Base-by-base conservation (phyloP, 1,140 invertebrate species). In the Hyposmocoma kahamanoa region DNA sequence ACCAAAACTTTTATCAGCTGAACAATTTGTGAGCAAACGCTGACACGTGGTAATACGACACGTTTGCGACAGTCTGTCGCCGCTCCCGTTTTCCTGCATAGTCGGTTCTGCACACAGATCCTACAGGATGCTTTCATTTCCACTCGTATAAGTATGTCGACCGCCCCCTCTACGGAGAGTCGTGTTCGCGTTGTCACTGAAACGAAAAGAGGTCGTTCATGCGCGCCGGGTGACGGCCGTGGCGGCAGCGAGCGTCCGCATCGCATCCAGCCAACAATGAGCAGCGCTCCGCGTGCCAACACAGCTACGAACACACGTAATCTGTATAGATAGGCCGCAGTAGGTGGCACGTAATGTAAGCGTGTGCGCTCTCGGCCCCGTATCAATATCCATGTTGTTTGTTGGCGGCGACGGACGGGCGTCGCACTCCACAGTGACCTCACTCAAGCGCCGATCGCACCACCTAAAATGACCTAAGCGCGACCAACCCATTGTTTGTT, bases 131-230 rank as follows among this genome's bases (percentile, higher is more conserved):
- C 44, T 67, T 63, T 56, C 48, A 60, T 60, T 60, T 61, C 55
- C 42, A 57, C 15, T 17, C 15, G 10, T 13, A 59, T 58, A 59
- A 45, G 50, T 56, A 54, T 62, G 24, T 26, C 5, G 15, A n/a
- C 3, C 32, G 32, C 53, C 65, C 56, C 59, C 53, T 56, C 58
- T 62, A n/a, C n/a, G 64, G 65, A 59, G 54, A 47, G 48, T 61
- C 59, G 38, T 51, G 62, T 60, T 58, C 48, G 39, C 47, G 50
- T 53, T 58, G 61, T 79, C 74, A 74, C 69, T 73, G 72, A 72
- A 76, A 77, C 62, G 64, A 72, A 83, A 83, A 81, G 73, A 83
- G 79, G 77, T 81, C 79, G 74, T 56, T 54, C 64, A 54, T 67
- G 64, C 63, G 64, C 62, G 59, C 71, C 5, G 24, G 5, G 24